Evolutionary conservation across 1,140 invertebrate species (phyloP).

Genomic region (Danaus melanippus): DNA sequence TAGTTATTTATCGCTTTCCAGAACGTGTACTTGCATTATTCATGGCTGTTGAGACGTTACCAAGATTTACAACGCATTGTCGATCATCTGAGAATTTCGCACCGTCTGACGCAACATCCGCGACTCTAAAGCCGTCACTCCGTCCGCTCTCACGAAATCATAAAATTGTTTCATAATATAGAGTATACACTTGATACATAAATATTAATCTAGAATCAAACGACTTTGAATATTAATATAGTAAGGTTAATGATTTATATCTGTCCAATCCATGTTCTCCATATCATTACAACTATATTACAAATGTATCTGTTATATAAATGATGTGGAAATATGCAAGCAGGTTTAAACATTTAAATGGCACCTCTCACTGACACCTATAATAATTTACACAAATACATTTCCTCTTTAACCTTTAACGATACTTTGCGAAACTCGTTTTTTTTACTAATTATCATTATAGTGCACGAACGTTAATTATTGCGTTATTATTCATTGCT

Average conservation of each 20-base stretch:
- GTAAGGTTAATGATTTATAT: too few relatives aligned
- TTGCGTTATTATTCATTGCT: constrained; percentile 2
- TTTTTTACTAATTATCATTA: constrained; percentile 18
- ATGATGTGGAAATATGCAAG: too few relatives aligned
- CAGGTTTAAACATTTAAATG: constrained; percentile 1
- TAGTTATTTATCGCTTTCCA: constrained; percentile 46
- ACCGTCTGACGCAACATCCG: not conserved
- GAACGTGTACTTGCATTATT: constrained; percentile 45
- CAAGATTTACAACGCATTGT: constrained; percentile 25
- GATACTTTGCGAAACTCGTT: constrained; percentile 19
- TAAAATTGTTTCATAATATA: too few relatives aligned
- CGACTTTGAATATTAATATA: too few relatives aligned
- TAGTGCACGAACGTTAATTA: constrained; percentile 14
- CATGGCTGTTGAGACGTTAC: constrained; percentile 35
- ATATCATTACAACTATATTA: too few relatives aligned
- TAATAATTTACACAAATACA: constrained; percentile 19
- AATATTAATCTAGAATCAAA: too few relatives aligned
- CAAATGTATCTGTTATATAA: too few relatives aligned
- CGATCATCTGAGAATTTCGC: constrained; percentile 7
- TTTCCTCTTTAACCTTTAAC: constrained; percentile 25
- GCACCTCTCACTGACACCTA: constrained; percentile 9
- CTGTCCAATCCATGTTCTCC: too few relatives aligned
- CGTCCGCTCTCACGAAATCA: too few relatives aligned
- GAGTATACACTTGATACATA: too few relatives aligned
- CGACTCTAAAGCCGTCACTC: too few relatives aligned